Evolutionary conservation across 92 coral and sea anemone genomes (phyloP), one percentile per base, ranked within the genome.

Genomic region (Meandrina meandrites): DNA sequence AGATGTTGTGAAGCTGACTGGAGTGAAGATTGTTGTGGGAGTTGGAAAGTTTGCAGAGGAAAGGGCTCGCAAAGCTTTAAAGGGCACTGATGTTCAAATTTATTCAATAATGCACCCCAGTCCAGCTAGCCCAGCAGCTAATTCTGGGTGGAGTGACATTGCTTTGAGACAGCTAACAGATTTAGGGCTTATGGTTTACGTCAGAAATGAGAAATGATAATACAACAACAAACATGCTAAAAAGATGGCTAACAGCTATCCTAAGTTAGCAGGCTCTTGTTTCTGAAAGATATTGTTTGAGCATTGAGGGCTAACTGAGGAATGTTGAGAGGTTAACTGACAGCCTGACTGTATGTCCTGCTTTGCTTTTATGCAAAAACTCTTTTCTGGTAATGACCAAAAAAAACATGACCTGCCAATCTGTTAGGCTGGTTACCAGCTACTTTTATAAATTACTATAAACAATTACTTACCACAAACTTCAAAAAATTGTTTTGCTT

Each of bases 111-210:
- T 92, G 94, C 98, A 94, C 40, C 98, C 98, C 51, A 94, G 98
- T 40, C 98, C 98, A 37, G 96, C 96, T 11, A 94, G 92, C 88
- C 96, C 96, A 17, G 92, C 86, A 40, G 98, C 98, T 21, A 94
- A 94, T 82, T 77, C 87, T 11, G 92, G 94, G 19, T 94, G 98
- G 98, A 86, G 79, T 53, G 79, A 89, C 5, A 82, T 94, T 28
- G 98, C 90, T 82, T 58, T 89, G 72, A 82, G 78, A 31, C 94
- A 94, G 71, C 87, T 94, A 15, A 75, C 86, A 45, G 90, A 89
- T 11, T 35, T 82, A 13, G 93, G 90, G 15, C 86, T 93, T 15
- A 83, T 91, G 81, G 56, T 78, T 34, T 82, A 82, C 62, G 42
- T 94, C 48, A 88, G 57, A 56, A 73, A 74, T 74, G 68, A 84